These are phyloP conservation scores for Drosophila neotestacea DNA, from an alignment of 2,888 invertebrate genomes.

Conservation along the genomic window DNA sequence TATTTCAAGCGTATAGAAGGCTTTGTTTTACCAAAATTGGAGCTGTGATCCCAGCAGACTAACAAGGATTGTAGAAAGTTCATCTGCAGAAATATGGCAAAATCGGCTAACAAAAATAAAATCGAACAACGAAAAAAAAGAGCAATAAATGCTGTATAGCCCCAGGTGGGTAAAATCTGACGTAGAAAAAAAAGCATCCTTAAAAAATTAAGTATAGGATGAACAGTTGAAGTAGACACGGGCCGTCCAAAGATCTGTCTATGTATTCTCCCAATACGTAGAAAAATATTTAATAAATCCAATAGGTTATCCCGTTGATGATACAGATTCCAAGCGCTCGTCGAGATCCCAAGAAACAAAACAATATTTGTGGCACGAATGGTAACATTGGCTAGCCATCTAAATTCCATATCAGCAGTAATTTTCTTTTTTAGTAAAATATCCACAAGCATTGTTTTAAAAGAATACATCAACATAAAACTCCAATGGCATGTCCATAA, in stretches of 20 bases:
- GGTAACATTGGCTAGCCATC: too few species aligned
- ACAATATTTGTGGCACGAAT: not conserved
- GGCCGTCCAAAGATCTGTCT: slow-evolving; percentile 10
- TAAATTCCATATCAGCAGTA: not conserved
- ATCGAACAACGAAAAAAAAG: not conserved
- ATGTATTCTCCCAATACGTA: slow-evolving; percentile 2
- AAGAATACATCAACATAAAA: not conserved
- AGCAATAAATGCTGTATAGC: not conserved
- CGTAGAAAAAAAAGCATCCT: not conserved
- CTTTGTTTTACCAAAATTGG: not conserved
- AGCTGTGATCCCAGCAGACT: not conserved
- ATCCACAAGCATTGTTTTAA: too few species aligned
- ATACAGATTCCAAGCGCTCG: not conserved
- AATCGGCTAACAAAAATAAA: not conserved
- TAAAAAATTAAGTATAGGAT: not conserved
- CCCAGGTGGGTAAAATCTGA: not conserved
- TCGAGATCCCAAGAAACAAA: not conserved
- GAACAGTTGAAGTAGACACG: not conserved
- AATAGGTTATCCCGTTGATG: not conserved
- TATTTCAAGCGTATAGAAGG: not conserved
- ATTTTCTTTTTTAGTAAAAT: too few species aligned
- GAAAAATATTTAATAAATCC: slow-evolving; percentile 15
- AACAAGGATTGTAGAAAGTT: not conserved
- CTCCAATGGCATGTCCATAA: not conserved
- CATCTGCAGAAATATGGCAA: not conserved